phyloP scores from a whole-genome alignment of 2,888 invertebrate species.

The Lycophotia porphyrea region DNA sequence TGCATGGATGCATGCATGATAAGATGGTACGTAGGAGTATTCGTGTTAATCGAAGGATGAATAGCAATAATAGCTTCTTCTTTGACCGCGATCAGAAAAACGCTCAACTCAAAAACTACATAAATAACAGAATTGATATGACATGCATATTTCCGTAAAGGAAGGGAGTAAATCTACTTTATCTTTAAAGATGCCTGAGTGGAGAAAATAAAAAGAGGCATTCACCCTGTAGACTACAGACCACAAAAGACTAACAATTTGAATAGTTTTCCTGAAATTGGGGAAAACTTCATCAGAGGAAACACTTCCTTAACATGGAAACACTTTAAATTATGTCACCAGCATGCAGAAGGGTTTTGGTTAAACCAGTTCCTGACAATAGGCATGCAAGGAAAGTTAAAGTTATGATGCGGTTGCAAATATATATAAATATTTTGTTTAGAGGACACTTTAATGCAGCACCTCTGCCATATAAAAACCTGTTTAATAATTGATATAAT shows the following conservation, averaged over 20 bases:
- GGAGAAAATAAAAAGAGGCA: neutral
- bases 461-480: constrained; percentile 34
- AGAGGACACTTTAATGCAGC: constrained; percentile 32
- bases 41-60: neutral
- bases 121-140: neutral
- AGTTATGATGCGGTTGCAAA: constrained; percentile 41
- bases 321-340: neutral
- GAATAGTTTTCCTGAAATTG: neutral
- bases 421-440: constrained; percentile 45
- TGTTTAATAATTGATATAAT: constrained; percentile 47
- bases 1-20: no score
- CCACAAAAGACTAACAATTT: neutral
- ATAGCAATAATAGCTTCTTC: neutral
- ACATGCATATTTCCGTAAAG: neutral
- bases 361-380: neutral
- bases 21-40: no score
- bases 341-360: neutral
- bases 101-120: neutral
- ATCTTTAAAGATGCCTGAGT: neutral
- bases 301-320: neutral
- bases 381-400: neutral
- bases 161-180: no score
- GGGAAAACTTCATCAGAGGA: neutral
- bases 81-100: neutral
- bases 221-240: no score